Evolutionary conservation across 2,888 invertebrate genomes (phyloP).

Genomic region (Leistus spinibarbis): DNA sequence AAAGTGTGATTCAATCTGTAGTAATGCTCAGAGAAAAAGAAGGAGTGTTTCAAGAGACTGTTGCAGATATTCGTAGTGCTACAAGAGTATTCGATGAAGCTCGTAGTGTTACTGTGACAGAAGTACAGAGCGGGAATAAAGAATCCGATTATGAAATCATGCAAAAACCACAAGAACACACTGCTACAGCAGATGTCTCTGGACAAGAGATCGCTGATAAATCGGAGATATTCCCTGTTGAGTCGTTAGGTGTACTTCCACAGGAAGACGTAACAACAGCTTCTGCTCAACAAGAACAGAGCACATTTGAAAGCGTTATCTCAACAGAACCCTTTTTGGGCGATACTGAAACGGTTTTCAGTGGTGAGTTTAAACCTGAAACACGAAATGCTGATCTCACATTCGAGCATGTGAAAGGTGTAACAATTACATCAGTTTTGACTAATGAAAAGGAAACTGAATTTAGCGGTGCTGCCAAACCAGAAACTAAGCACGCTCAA

Average conservation of each 20-base stretch:
- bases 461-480: conserved; percentile 51
- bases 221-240: conserved; percentile 57
- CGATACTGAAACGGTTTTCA: conserved; percentile 55
- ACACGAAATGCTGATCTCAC: conserved; percentile 54
- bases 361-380: conserved; percentile 51
- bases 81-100: conserved; percentile 56
- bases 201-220: conserved; percentile 59
- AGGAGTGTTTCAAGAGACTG: conserved; percentile 54
- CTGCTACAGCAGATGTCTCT: conserved; percentile 53
- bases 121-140: conserved; percentile 60
- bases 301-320: conserved; percentile 54
- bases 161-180: conserved; percentile 51
- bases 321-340: conserved; percentile 57
- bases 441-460: conserved; percentile 59
- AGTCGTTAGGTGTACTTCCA: conserved; percentile 54
- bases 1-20: conserved; percentile 57
- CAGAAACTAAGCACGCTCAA: conserved; percentile 51
- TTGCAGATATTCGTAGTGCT: conserved; percentile 55
- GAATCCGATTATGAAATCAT: conserved; percentile 54
- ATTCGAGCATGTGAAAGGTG: conserved; percentile 56
- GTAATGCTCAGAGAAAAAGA: conserved; percentile 55
- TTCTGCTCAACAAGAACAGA: conserved; percentile 52
- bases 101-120: conserved; percentile 57
- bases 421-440: conserved; percentile 59
- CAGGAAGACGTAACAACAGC: conserved; percentile 49